Conservation (phyloP, 2,797 vertebrate genomes). For the Manis javanica region DNA sequence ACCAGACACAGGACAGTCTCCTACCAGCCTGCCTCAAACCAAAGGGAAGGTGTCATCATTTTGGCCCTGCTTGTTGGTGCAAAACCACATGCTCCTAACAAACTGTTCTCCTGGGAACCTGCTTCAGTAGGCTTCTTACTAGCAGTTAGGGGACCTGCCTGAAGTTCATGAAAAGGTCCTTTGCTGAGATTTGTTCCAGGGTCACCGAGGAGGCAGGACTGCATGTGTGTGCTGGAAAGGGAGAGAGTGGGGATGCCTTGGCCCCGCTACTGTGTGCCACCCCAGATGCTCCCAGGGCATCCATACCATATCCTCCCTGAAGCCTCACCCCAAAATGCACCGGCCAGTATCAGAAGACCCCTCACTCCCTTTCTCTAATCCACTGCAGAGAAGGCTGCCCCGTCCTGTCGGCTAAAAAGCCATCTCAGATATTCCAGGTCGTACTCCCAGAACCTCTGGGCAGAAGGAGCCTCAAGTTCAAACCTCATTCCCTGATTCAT, state of each 20-base stretch:
- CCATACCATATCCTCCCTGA: background rate
- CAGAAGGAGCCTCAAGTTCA: background rate
- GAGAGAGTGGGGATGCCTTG: background rate
- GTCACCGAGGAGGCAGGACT: background rate
- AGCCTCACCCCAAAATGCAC: background rate
- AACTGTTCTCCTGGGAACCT: slow-evolving; percentile 59
- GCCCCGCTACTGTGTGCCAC: background rate
- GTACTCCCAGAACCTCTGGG: background rate
- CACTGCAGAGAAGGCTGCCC: background rate
- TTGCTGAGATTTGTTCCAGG: slow-evolving; percentile 61
- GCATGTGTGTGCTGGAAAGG: background rate
- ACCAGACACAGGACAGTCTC: background rate
- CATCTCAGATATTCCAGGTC: background rate
- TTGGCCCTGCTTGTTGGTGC: background rate
- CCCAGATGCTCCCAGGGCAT: no score
- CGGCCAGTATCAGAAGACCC: background rate
- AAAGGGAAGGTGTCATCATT: background rate
- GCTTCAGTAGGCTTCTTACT: slow-evolving; percentile 46
- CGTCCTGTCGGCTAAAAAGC: background rate
- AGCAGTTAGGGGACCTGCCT: slow-evolving; percentile 41
- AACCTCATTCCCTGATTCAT: background rate
- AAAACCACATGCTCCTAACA: background rate
- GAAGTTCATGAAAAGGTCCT: slow-evolving; percentile 64
- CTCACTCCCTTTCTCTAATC: background rate
- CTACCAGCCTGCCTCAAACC: background rate